Evolutionary conservation across 2,797 vertebrate genomes (phyloP).

Genomic region (Syndactyla subalaris): DNA sequence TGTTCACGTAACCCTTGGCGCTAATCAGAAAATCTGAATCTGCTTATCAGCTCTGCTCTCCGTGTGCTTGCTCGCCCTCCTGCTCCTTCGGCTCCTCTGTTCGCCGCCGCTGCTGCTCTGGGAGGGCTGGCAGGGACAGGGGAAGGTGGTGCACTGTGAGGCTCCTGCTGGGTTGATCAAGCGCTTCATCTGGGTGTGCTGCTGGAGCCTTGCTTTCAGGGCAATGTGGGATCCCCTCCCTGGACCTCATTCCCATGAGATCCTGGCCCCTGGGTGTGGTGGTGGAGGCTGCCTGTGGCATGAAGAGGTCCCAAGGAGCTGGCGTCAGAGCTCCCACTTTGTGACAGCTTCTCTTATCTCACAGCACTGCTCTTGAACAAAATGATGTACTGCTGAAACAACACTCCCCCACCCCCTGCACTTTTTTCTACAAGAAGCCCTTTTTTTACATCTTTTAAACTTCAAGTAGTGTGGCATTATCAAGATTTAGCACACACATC

Average conservation of each 20-base stretch:
- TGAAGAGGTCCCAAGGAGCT: rapidly evolving
- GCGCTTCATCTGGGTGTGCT: not conserved
- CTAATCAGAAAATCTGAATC: not conserved
- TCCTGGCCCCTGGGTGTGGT: not conserved
- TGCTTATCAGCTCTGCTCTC: not conserved
- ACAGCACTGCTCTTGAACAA: not conserved
- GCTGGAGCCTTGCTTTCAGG: not conserved
- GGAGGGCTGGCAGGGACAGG: not conserved
- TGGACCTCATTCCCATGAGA: rapidly evolving
- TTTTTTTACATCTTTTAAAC: not conserved
- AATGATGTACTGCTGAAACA: not conserved
- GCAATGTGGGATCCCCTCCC: not conserved
- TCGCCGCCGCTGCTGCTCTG: not conserved
- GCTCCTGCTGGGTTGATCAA: rapidly evolving
- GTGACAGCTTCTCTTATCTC: not conserved
- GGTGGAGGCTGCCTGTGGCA: not conserved
- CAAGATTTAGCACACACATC: not conserved
- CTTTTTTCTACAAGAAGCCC: not conserved
- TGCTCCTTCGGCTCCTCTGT: not conserved
- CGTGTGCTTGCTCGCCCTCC: rapidly evolving
- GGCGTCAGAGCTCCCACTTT: not conserved
- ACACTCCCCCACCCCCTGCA: rapidly evolving
- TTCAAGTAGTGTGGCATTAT: rapidly evolving
- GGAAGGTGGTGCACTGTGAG: rapidly evolving
- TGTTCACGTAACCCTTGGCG: not conserved